These are phyloP conservation scores for Volucella bombylans DNA, from an alignment of 2,888 invertebrate species.

Conservation along the genomic window DNA sequence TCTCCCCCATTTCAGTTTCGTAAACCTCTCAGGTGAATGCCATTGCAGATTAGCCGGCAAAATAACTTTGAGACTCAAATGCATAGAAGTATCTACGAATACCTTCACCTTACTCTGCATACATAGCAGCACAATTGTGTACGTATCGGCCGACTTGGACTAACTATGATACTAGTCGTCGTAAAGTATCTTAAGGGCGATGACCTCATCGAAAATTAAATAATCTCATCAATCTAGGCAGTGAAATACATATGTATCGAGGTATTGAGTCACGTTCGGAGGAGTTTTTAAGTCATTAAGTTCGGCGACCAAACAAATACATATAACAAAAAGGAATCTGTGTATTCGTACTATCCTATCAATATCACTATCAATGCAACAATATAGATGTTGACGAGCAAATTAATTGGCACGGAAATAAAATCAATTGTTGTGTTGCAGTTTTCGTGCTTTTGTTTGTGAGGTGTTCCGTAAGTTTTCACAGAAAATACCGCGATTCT, in stretches of 20 bases:
- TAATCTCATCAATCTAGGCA: constrained; percentile 12
- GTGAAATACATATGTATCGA: neutral
- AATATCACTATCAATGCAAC: constrained; percentile 24
- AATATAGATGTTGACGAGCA: constrained; percentile 52
- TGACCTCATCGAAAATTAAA: constrained; percentile 20
- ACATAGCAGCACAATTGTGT: too few relatives aligned
- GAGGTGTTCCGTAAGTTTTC: neutral
- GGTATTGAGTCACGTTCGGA: constrained; percentile 26
- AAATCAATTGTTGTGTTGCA: constrained; percentile 24
- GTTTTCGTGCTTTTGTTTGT: constrained; percentile 17
- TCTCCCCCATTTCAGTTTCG: neutral
- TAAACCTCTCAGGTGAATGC: constrained; percentile 32
- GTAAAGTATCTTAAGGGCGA: constrained; percentile 19
- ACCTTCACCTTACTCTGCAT: constrained; percentile 3
- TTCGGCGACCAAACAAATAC: neutral
- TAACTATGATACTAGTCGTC: neutral
- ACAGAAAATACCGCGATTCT: neutral
- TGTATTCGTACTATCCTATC: neutral
- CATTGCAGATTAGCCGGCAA: constrained; percentile 19
- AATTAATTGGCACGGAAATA: constrained; percentile 59
- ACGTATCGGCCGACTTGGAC: too few relatives aligned
- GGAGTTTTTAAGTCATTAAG: constrained; percentile 39
- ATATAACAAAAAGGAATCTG: neutral
- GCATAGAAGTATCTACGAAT: neutral
- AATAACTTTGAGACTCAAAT: constrained; percentile 14